Evolutionary conservation across 2,113 vertebrate species (phyloP).

Genomic region (Amia ocellicauda): DNA sequence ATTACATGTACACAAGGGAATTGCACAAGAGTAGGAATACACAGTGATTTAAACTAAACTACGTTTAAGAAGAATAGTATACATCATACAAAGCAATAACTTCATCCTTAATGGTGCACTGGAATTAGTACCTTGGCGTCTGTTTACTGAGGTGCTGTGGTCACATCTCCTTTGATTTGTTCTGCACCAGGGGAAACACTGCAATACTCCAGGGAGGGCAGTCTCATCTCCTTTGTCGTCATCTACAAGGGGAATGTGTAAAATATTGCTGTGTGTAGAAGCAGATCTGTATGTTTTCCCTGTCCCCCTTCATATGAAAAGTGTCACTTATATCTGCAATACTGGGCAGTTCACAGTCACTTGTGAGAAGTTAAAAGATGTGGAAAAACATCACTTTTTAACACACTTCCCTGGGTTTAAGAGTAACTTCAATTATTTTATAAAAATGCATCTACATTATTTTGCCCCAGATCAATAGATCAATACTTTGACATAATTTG

Average conservation of each 20-base stretch:
- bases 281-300: constrained; percentile 31
- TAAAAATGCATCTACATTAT: too few species aligned
- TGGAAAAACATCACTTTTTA: constrained; percentile 6
- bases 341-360: background rate
- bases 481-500: too few species aligned
- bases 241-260: constrained; percentile 50
- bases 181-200: constrained; percentile 43
- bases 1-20: too few species aligned
- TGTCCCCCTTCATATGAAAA: constrained; percentile 43
- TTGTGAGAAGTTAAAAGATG: constrained; percentile 15
- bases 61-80: too few species aligned
- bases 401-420: too few species aligned
- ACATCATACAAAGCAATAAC: too few species aligned
- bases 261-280: constrained; percentile 44
- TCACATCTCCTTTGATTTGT: constrained; percentile 30
- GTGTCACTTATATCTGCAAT: background rate
- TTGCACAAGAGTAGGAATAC: too few species aligned
- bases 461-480: too few species aligned
- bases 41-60: too few species aligned
- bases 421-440: too few species aligned
- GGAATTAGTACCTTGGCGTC: constrained; percentile 56
- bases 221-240: constrained; percentile 35
- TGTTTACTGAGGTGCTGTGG: constrained; percentile 27
- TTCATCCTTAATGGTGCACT: too few species aligned
- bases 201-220: constrained; percentile 42